Conservation (phyloP, 1,140 invertebrate genomes). For the Arctopsyche grandis region DNA sequence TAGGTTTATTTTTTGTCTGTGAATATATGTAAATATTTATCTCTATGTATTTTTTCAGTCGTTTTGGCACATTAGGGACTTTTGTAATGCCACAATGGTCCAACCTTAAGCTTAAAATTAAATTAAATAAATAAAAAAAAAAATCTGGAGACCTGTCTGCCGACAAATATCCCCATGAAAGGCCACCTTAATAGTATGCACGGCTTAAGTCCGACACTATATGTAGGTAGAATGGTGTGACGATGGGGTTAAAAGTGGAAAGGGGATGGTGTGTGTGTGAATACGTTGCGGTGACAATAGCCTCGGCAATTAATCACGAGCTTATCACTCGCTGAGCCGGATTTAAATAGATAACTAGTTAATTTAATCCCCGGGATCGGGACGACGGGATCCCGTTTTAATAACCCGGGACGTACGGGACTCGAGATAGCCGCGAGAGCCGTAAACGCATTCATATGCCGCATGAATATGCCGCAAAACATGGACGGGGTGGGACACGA, state of each 20-base stretch:
- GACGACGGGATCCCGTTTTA: not conserved
- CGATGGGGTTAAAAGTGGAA: not conserved
- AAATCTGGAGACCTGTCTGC: too few species aligned
- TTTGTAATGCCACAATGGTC: too few species aligned
- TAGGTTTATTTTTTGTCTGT: too few species aligned
- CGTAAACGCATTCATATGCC: slow-evolving; percentile 51
- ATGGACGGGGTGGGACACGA: not conserved
- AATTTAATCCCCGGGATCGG: slow-evolving; percentile 51
- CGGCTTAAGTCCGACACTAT: not conserved
- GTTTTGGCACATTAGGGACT: too few species aligned
- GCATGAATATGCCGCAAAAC: slow-evolving; percentile 45
- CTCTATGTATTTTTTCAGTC: too few species aligned
- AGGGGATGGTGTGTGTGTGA: slow-evolving; percentile 24
- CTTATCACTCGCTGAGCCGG: slow-evolving; percentile 55
- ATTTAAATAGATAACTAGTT: slow-evolving; percentile 56
- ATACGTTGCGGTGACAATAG: slow-evolving; percentile 54
- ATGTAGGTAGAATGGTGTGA: too few species aligned
- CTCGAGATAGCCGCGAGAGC: slow-evolving; percentile 39
- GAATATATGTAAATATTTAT: too few species aligned
- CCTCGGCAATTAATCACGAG: slow-evolving; percentile 54
- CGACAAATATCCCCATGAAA: too few species aligned
- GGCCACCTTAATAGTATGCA: too few species aligned
- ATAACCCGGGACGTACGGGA: slow-evolving; percentile 37
- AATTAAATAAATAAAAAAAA: too few species aligned
- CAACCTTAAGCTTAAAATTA: too few species aligned